A percentile compares a stretch with the other conserved stretches of the same genome.
Evolutionary conservation across 2,113 vertebrate species (phyloP).

Genomic region (Ancistrus triradiatus): DNA sequence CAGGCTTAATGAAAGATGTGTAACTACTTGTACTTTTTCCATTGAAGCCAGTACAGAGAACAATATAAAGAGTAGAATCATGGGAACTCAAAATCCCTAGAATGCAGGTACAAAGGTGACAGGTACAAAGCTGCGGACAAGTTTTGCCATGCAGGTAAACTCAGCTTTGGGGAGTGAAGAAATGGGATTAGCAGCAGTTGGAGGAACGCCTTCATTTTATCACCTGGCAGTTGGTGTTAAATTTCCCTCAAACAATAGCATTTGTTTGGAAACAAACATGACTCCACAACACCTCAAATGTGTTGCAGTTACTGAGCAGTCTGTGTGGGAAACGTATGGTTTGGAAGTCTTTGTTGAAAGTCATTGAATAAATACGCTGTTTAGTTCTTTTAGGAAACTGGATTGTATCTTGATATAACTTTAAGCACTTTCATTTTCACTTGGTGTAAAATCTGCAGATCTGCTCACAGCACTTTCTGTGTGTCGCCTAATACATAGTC

Average conservation of each 20-base stretch:
- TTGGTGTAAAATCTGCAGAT: too few relatives aligned
- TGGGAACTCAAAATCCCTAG: not conserved
- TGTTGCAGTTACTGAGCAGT: conserved; percentile 5
- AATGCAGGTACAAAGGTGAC: too few relatives aligned
- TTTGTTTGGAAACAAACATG: conserved; percentile 76
- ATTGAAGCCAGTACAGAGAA: too few relatives aligned
- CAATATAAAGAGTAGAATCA: too few relatives aligned
- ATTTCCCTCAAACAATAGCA: conserved; percentile 70
- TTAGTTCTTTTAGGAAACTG: too few relatives aligned
- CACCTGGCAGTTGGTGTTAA: conserved; percentile 55
- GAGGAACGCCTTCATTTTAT: conserved; percentile 31
- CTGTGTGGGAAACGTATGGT: conserved; percentile 3
- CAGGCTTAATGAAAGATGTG: too few relatives aligned
- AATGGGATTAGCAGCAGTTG: conserved; percentile 35
- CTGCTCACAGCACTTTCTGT: too few relatives aligned
- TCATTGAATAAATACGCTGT: too few relatives aligned
- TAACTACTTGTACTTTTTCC: too few relatives aligned
- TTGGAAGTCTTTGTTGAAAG: not conserved
- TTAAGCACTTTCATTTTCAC: too few relatives aligned
- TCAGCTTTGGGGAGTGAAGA: conserved; percentile 32
- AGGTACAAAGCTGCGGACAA: conserved; percentile 14
- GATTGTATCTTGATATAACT: too few relatives aligned
- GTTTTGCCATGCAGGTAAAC: conserved; percentile 31
- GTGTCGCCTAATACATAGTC: too few relatives aligned
- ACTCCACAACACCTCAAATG: conserved; percentile 35